phyloP scores from a whole-genome alignment of 2,888 invertebrate genomes.

The Frankliniella intonsa region DNA sequence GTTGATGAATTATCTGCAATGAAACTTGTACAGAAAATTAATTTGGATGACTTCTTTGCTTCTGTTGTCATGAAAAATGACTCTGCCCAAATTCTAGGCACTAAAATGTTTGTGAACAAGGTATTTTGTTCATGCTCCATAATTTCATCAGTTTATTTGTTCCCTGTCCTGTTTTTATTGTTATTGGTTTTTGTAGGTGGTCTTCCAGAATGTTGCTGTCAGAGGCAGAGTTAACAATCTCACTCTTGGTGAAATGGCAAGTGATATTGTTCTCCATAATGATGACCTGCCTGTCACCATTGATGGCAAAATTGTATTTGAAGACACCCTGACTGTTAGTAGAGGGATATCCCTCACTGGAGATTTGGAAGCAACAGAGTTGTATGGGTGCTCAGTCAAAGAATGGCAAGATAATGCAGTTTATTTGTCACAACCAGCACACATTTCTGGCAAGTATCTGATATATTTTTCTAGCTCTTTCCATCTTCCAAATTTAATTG shows the following conservation, averaged over 20 bases:
- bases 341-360: neutral
- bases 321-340: neutral
- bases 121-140: neutral
- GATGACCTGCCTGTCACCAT: neutral
- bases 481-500: too few relatives aligned
- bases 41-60: neutral
- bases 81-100: neutral
- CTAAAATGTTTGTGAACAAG: neutral
- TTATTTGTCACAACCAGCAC: neutral
- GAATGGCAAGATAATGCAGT: slow-evolving; percentile 5
- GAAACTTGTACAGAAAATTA: neutral
- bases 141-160: neutral
- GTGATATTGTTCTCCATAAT: neutral
- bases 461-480: neutral
- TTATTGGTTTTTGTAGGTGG: neutral
- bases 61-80: slow-evolving; percentile 8
- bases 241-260: neutral
- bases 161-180: neutral
- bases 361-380: neutral
- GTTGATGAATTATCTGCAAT: neutral
- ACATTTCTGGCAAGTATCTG: neutral
- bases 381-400: neutral
- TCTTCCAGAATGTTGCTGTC: neutral
- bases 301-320: neutral
- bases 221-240: neutral